Conservation (phyloP, 2,113 vertebrate species). For the Marmota flaviventris region DNA sequence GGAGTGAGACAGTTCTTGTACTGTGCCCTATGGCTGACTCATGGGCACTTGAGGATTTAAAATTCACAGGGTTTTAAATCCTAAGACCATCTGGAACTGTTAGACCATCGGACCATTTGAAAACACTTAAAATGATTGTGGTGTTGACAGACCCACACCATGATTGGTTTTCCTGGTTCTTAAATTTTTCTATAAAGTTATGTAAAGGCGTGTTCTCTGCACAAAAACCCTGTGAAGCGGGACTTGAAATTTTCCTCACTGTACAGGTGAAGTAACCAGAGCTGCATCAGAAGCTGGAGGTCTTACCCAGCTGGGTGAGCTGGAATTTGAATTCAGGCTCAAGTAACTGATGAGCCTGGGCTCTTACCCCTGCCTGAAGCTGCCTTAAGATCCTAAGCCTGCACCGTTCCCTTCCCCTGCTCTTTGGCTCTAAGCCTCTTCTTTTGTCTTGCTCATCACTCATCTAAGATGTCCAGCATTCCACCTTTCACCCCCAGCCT, state of each 20-base stretch:
- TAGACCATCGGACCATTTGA: background rate
- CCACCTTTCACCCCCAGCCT: background rate
- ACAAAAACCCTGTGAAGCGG: background rate
- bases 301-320: background rate
- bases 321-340: background rate
- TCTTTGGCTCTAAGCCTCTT: background rate
- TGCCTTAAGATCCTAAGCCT: background rate
- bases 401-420: fast-evolving
- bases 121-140: background rate
- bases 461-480: background rate
- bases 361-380: fast-evolving
- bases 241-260: background rate
- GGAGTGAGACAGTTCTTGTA: background rate
- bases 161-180: background rate
- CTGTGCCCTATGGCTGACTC: no score
- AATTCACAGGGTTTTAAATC: background rate
- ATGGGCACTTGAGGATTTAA: background rate
- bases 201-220: background rate
- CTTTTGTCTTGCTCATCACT: background rate
- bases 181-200: background rate
- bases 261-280: background rate
- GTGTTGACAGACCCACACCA: background rate
- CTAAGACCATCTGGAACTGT: background rate
- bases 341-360: background rate
- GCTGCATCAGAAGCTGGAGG: fast-evolving